phyloP scores from a whole-genome alignment of 2,797 vertebrate species.

The Poeciliopsis infans region DNA sequence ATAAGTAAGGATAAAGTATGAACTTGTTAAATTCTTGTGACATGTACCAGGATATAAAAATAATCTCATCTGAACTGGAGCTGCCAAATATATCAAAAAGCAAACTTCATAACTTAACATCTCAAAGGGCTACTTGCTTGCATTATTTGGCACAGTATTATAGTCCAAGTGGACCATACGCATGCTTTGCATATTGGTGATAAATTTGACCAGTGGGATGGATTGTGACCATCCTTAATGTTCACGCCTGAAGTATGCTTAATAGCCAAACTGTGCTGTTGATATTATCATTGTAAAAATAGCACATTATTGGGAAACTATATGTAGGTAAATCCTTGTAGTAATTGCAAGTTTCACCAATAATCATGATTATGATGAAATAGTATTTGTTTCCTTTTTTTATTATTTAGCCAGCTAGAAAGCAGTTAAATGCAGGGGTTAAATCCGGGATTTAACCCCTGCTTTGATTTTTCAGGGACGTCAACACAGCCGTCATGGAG shows the following conservation, averaged over 20 bases:
- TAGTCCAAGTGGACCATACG: not conserved
- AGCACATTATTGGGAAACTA: not conserved
- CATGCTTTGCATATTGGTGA: not conserved
- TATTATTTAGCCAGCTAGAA: not conserved
- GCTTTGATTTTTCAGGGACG: conserved; percentile 83
- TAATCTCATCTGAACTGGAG: not conserved
- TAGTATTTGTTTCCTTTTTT: not conserved
- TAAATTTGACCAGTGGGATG: not conserved
- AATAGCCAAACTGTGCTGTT: not conserved
- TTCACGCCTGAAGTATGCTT: not conserved
- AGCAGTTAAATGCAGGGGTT: not conserved
- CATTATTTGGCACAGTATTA: not conserved
- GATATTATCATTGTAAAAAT: not conserved
- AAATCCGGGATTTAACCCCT: not conserved
- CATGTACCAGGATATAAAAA: not conserved
- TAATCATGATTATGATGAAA: not conserved
- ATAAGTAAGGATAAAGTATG: not conserved
- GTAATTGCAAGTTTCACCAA: not conserved
- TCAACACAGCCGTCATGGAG: conserved; percentile 98
- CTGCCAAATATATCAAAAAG: not conserved
- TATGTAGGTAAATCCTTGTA: not conserved
- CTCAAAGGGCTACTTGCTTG: not conserved
- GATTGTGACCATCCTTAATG: not conserved
- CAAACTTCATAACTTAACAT: not conserved
- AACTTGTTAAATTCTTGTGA: not conserved